These are phyloP conservation scores for Myrmecobius fasciatus DNA, from an alignment of 2,113 vertebrate genomes.

Conservation along the genomic window DNA sequence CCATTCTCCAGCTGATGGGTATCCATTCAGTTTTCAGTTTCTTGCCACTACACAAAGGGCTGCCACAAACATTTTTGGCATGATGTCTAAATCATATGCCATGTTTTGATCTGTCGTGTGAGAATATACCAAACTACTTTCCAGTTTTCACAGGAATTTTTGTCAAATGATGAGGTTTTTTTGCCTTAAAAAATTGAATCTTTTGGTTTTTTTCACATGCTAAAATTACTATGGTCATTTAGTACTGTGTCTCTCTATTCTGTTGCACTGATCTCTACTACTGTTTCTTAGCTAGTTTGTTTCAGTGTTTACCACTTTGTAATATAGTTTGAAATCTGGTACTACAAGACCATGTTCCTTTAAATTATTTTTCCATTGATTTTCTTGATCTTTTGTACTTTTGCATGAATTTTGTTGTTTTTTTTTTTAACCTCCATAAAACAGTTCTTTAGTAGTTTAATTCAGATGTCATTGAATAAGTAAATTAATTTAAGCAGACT, in stretches of 20 bases:
- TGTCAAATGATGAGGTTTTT: background rate
- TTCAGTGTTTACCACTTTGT: background rate
- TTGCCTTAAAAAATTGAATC: background rate
- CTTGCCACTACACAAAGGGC: too few relatives aligned
- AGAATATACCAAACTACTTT: background rate
- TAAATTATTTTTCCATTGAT: background rate
- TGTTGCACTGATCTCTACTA: background rate
- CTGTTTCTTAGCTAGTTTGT: background rate
- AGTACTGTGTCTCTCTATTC: background rate
- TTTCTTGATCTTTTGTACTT: background rate
- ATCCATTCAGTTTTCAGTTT: too few relatives aligned
- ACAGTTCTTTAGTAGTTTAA: too few relatives aligned
- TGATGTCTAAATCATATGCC: background rate
- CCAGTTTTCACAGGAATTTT: background rate
- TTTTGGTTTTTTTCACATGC: background rate
- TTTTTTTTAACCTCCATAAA: too few relatives aligned
- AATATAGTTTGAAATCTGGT: background rate
- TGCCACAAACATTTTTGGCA: too few relatives aligned
- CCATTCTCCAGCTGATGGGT: too few relatives aligned
- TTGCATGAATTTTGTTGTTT: too few relatives aligned
- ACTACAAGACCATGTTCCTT: background rate
- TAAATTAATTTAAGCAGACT: too few relatives aligned
- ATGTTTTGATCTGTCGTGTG: background rate
- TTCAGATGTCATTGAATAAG: too few relatives aligned
- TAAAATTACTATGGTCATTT: background rate